A percentile compares a stretch with the other conserved stretches of the same genome.
phyloP scores from a whole-genome alignment of 2,797 vertebrate species.

The Masticophis lateralis region DNA sequence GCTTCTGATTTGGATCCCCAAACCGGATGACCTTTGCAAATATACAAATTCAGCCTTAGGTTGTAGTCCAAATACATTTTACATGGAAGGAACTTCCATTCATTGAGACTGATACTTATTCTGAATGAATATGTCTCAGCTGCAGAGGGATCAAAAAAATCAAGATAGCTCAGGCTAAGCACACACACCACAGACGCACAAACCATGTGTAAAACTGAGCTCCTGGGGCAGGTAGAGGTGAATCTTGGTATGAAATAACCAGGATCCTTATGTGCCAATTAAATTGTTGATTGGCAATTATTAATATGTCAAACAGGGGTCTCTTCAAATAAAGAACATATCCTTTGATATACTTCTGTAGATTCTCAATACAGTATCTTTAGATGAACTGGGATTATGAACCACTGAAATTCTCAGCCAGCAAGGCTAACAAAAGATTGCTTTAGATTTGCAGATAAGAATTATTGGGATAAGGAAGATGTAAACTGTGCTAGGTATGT shows the following conservation, averaged over 20 bases:
- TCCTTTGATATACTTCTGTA: neutral
- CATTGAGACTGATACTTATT: neutral
- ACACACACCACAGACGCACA: neutral
- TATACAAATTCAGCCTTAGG: neutral
- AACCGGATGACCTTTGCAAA: neutral
- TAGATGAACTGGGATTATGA: neutral
- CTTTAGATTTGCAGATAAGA: neutral
- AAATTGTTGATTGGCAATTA: neutral
- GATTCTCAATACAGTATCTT: neutral
- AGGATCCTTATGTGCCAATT: neutral
- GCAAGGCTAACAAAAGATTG: neutral
- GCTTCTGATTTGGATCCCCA: neutral
- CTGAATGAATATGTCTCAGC: neutral
- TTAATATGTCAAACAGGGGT: neutral
- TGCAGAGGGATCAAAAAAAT: neutral
- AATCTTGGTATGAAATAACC: neutral
- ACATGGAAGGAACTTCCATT: neutral
- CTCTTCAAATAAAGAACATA: neutral
- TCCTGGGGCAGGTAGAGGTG: neutral
- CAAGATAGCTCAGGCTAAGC: neutral
- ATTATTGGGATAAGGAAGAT: slow-evolving; percentile 4
- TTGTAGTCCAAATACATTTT: neutral
- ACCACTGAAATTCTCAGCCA: neutral
- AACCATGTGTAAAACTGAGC: neutral
- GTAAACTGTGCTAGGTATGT: neutral